Conservation (phyloP, 2,888 invertebrate genomes). For the Cantharis rustica region DNA sequence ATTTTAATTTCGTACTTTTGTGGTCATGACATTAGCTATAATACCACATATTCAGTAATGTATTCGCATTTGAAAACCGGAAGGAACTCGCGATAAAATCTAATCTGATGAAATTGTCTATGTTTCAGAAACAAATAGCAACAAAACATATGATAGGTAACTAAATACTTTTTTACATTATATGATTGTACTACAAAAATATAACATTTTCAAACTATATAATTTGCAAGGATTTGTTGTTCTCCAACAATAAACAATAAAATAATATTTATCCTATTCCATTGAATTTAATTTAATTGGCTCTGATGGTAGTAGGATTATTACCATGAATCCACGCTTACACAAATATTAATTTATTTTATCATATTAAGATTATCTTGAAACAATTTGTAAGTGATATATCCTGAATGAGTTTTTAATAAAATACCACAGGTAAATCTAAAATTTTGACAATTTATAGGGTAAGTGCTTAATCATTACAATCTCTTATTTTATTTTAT, state of each 20-base stretch:
- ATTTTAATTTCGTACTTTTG: background rate
- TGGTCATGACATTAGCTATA: conserved; percentile 42
- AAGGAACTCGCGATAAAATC: conserved; percentile 49
- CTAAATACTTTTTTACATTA: conserved; percentile 30
- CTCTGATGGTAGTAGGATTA: background rate
- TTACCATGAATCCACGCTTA: background rate
- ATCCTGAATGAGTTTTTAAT: background rate
- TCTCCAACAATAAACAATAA: background rate
- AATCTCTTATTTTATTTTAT: too few relatives aligned
- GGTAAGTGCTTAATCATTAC: background rate
- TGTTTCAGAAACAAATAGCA: conserved; percentile 48
- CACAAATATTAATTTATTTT: background rate
- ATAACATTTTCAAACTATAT: background rate
- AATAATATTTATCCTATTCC: background rate
- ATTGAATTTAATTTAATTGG: background rate
- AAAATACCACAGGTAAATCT: background rate
- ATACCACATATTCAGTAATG: conserved; percentile 47
- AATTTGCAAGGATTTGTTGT: background rate
- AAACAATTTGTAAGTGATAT: background rate
- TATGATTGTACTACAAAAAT: background rate
- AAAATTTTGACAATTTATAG: background rate
- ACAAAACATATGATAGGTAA: conserved; percentile 44
- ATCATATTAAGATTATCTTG: background rate
- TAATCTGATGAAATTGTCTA: conserved; percentile 42
- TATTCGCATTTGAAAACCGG: conserved; percentile 43